Conservation (phyloP, 2,888 invertebrate species). For the Hyposoter didymator region DNA sequence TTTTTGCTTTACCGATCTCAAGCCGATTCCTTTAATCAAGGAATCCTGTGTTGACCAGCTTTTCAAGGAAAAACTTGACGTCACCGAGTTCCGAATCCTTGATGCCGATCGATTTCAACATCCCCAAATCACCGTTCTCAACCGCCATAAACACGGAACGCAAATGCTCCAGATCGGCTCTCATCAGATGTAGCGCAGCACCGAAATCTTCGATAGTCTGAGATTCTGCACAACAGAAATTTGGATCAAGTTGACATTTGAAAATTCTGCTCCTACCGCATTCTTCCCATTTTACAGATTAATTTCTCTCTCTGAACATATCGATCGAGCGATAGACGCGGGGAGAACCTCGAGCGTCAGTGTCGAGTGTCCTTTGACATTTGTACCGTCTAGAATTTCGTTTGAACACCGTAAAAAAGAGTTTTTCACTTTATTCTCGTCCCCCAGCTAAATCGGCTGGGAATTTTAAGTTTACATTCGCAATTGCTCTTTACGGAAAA, state of each 20-base stretch:
- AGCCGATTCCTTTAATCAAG: slow-evolving; percentile 89
- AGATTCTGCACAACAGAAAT: slow-evolving; percentile 88
- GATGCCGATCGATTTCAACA: slow-evolving; percentile 96
- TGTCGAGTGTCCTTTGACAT: too few species aligned
- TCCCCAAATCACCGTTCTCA: slow-evolving; percentile 96
- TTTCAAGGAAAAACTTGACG: slow-evolving; percentile 98
- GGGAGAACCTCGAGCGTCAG: too few species aligned
- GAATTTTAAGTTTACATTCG: background rate
- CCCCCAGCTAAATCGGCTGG: background rate
- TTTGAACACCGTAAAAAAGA: background rate
- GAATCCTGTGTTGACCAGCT: slow-evolving; percentile 97
- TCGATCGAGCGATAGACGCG: too few species aligned
- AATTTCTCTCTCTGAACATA: too few species aligned
- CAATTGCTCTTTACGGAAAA: background rate
- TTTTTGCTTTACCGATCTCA: slow-evolving; percentile 11
- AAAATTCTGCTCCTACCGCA: background rate
- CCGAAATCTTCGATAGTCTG: slow-evolving; percentile 98
- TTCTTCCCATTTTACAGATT: too few species aligned
- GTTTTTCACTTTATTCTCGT: background rate
- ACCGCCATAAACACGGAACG: slow-evolving; percentile 98
- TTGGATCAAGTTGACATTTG: background rate
- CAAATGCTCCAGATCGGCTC: slow-evolving; percentile 95
- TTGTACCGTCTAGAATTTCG: too few species aligned
- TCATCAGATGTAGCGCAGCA: slow-evolving; percentile 93
- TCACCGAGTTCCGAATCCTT: slow-evolving; percentile 98